phyloP scores from a whole-genome alignment of 1,140 invertebrate genomes.

The Chelonus insularis region DNA sequence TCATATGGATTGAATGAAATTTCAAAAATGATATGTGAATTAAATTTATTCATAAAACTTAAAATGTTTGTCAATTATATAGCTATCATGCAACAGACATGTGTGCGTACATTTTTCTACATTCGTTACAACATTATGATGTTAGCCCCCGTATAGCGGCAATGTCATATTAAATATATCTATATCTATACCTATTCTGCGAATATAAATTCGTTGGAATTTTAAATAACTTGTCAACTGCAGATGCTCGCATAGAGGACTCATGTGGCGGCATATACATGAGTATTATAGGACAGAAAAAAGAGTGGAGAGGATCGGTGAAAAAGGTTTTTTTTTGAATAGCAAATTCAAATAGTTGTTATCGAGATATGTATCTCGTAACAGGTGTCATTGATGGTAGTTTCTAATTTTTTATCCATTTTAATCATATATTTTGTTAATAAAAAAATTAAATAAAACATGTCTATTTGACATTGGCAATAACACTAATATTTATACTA shows the following conservation, averaged over 20 bases:
- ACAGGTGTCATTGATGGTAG: constrained; percentile 23
- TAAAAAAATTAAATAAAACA: too few species aligned
- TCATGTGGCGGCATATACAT: constrained; percentile 10
- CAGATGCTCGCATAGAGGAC: constrained; percentile 19
- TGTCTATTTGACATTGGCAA: too few species aligned
- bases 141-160: too few species aligned
- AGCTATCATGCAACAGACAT: too few species aligned
- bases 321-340: neutral
- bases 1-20: too few species aligned
- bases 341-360: constrained; percentile 23
- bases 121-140: neutral
- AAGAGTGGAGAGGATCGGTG: neutral
- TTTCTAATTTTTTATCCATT: constrained; percentile 7
- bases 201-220: constrained; percentile 24
- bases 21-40: too few species aligned
- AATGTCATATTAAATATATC: neutral
- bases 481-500: too few species aligned
- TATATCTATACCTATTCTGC: neutral
- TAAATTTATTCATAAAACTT: too few species aligned
- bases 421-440: neutral
- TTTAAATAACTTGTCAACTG: constrained; percentile 30
- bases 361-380: constrained; percentile 16
- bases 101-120: too few species aligned
- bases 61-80: too few species aligned
- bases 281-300: neutral